These are phyloP conservation scores for Hylia prasina DNA, from an alignment of 2,113 vertebrate genomes.

Conservation along the genomic window DNA sequence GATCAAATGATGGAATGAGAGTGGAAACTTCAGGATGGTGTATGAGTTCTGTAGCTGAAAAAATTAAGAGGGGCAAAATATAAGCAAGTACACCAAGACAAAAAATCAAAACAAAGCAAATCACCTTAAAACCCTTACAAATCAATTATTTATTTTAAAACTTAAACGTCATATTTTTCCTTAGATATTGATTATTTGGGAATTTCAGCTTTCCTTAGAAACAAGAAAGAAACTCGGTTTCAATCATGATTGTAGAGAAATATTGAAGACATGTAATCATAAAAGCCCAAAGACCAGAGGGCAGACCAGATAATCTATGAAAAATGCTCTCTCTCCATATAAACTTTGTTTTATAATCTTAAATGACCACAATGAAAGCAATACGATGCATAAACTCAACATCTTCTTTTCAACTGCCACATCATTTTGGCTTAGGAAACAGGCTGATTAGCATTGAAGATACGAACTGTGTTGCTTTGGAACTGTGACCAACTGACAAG, in stretches of 20 bases:
- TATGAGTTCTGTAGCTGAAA: not conserved
- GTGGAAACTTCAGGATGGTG: not conserved
- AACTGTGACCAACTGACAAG: fast-evolving
- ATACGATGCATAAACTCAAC: not conserved
- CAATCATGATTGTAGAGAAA: not conserved
- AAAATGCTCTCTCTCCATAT: not conserved
- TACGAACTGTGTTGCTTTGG: not conserved
- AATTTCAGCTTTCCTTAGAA: not conserved
- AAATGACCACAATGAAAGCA: not conserved
- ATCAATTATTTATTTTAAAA: not conserved
- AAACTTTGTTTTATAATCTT: not conserved
- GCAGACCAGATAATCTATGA: not conserved
- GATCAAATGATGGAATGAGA: not conserved
- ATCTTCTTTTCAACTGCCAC: not conserved
- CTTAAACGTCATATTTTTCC: not conserved
- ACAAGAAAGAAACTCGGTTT: not conserved
- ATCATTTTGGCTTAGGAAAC: not conserved
- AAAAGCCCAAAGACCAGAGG: not conserved
- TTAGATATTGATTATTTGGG: not conserved
- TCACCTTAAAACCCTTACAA: not conserved
- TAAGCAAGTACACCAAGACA: not conserved
- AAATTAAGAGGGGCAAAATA: not conserved
- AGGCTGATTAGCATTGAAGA: not conserved
- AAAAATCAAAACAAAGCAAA: not conserved
- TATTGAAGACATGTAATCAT: not conserved